Conservation (phyloP, 1,140 invertebrate genomes). For the Lepidurus couesii region DNA sequence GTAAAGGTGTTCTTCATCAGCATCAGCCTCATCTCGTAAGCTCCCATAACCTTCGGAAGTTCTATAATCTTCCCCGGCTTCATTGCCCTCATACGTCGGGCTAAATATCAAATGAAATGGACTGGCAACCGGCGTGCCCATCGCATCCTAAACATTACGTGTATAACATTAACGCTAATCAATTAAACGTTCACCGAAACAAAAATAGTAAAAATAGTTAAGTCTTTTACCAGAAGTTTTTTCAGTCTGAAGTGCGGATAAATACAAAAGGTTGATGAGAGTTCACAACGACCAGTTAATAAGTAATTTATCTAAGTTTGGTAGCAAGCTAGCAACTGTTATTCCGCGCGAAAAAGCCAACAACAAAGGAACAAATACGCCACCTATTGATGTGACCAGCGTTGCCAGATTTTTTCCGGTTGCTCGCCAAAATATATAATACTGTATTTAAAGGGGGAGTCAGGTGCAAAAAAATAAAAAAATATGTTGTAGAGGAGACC, state of each 20-base stretch:
- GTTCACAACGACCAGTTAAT: background rate
- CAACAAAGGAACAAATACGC: background rate
- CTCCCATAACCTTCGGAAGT: background rate
- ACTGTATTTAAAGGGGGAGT: too few species aligned
- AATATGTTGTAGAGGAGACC: too few species aligned
- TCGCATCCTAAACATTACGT: background rate
- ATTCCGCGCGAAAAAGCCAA: background rate
- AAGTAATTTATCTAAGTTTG: background rate
- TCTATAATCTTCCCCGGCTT: background rate
- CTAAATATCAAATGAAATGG: slow-evolving; percentile 10
- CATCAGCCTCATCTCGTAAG: background rate
- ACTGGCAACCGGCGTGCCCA: background rate
- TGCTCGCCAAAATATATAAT: too few species aligned
- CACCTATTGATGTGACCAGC: background rate
- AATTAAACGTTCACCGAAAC: too few species aligned
- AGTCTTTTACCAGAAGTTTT: background rate
- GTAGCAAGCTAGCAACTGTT: background rate
- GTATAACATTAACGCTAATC: background rate
- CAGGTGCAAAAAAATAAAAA: too few species aligned
- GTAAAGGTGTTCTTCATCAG: slow-evolving; percentile 1
- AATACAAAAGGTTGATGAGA: background rate
- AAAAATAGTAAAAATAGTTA: too few species aligned
- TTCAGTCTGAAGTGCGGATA: background rate
- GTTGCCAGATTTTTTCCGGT: too few species aligned
- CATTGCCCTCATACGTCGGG: background rate